These are phyloP conservation scores for Lasius fuliginosus DNA, from an alignment of 2,888 invertebrate genomes.

Conservation along the genomic window DNA sequence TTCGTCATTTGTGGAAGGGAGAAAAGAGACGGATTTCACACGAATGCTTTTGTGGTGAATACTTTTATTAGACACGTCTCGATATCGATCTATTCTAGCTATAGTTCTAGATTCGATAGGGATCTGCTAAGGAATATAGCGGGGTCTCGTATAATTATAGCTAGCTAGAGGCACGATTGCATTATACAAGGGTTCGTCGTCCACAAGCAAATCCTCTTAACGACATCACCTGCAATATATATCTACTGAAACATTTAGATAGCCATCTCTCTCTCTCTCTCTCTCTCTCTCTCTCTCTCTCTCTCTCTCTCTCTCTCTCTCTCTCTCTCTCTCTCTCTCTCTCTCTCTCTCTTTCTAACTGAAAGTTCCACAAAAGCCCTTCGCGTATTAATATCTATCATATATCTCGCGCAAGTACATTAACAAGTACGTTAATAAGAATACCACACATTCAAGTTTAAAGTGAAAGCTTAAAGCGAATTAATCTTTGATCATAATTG, in stretches of 20 bases:
- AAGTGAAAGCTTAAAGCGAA: not conserved
- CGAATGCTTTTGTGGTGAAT: not conserved
- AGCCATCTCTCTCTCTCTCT: not conserved
- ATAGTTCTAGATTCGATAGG: slow-evolving; percentile 8
- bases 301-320: not conserved
- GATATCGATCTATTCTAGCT: not conserved
- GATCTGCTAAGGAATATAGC: slow-evolving; percentile 13
- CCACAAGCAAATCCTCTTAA: slow-evolving; percentile 41
- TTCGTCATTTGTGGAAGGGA: not conserved
- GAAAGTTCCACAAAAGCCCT: slow-evolving; percentile 16
- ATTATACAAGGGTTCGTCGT: slow-evolving; percentile 29
- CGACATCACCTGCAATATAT: slow-evolving; percentile 11
- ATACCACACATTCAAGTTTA: slow-evolving; percentile 8
- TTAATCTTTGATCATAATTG: not conserved
- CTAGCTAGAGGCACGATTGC: slow-evolving; percentile 26
- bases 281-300: no score
- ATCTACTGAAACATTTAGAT: slow-evolving; percentile 25
- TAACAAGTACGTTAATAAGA: slow-evolving; percentile 13
- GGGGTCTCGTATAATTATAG: slow-evolving; percentile 15
- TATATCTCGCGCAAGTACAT: slow-evolving; percentile 10
- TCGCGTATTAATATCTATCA: slow-evolving; percentile 23
- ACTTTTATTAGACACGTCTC: slow-evolving; percentile 7
- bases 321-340: not conserved
- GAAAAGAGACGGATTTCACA: not conserved
- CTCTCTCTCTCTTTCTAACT: not conserved